phyloP scores from a whole-genome alignment of 2,113 vertebrate species.

The Halcyon malimbica region DNA sequence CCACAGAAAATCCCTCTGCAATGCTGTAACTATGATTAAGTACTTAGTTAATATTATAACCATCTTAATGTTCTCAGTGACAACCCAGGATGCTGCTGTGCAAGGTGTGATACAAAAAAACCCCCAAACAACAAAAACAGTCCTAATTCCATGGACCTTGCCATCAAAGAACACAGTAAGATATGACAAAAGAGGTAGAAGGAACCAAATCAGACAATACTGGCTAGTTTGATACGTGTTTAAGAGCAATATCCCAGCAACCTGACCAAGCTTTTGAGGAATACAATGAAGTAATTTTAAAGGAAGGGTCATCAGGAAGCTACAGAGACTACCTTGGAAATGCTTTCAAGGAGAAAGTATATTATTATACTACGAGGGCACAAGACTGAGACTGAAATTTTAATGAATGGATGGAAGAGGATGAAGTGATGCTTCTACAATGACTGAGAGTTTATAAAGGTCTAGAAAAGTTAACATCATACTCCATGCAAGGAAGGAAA shows the following conservation, averaged over 20 bases:
- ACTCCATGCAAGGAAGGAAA: not conserved
- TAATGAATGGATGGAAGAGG: not conserved
- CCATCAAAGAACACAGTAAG: not conserved
- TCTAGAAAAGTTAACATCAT: not conserved
- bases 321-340: not conserved
- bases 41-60: not conserved
- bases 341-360: not conserved
- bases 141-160: not conserved
- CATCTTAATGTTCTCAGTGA: not conserved
- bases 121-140: not conserved
- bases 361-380: not conserved
- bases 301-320: not conserved
- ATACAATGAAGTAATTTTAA: not conserved
- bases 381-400: not conserved
- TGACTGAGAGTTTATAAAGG: not conserved
- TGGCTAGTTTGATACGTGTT: not conserved
- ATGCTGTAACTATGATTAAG: not conserved
- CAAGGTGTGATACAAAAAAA: not conserved
- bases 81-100: not conserved
- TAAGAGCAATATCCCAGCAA: not conserved
- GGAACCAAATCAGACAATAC: not conserved
- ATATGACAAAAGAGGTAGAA: not conserved
- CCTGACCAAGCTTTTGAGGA: not conserved
- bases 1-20: not conserved
- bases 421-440: not conserved